phyloP scores from a whole-genome alignment of 2,797 vertebrate genomes.

The Esox masquinongy region DNA sequence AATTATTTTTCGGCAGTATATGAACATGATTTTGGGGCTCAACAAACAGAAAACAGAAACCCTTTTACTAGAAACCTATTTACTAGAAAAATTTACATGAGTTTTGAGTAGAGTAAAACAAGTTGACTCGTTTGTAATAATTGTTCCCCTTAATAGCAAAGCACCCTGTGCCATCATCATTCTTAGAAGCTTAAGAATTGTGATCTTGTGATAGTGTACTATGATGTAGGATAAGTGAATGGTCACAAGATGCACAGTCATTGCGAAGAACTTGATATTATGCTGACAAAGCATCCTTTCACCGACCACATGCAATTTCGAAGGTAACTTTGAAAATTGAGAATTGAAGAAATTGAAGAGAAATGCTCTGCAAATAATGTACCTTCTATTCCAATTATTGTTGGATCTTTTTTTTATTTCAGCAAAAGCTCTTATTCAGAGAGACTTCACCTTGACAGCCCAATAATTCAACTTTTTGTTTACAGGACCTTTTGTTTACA shows the following conservation, averaged over 20 bases:
- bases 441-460: no score
- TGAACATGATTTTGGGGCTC: no score
- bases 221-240: background rate
- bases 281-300: background rate
- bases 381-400: background rate
- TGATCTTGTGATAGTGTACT: no score
- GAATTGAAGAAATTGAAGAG: background rate
- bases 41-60: no score
- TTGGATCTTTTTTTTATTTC: no score
- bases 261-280: background rate
- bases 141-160: background rate
- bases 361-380: background rate
- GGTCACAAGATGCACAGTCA: background rate
- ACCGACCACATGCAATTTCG: background rate
- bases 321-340: no score
- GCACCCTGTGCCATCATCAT: background rate
- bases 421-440: no score
- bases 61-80: background rate
- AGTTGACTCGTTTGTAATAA: background rate
- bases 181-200: background rate
- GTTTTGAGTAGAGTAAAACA: background rate
- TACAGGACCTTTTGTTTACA: no score
- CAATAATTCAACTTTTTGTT: no score
- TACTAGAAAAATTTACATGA: background rate
- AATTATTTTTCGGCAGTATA: no score